Evolutionary conservation across 2,888 invertebrate genomes (phyloP), one percentile per base, ranked within the genome.

Genomic region (Yponomeuta cagnagella): DNA sequence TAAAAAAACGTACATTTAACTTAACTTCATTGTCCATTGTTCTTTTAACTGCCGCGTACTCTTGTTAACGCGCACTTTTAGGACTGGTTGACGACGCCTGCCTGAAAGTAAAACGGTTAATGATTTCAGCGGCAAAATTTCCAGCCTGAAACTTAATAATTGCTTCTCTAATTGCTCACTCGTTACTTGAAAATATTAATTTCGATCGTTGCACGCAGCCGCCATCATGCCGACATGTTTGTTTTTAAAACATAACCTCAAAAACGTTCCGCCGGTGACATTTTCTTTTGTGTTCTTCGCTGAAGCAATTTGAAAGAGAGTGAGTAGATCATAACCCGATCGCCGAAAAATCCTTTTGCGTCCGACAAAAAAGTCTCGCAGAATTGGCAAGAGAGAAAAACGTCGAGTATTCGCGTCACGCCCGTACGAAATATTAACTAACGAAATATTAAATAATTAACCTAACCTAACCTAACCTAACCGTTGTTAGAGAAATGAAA

Each of bases 11-110:
- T n/a, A n/a, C n/a, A n/a, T n/a, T n/a, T n/a, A n/a, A 58, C 3
- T 4, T 58, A 4, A 15, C 15, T 12, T 31, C 4, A 89, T 88
- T 86, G 89, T 89, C 85, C 88, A 91, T 91, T 91, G 91, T 91
- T 90, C 90, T 88, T 90, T 89, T 90, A n/a, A 89, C 89, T 87
- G 88, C 81, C 84, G 79, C 79, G 77, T 80, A 88, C 89, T 58
- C 52, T 89, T 89, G 90, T 91, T 90, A 90, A 86, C 80, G 79
- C 68, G 71, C 70, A 80, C 64, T 58, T 58, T 58, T 58, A 58
- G 63, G 63, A 75, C 76, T 80, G 74, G 78, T 74, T 78, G 78
- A 75, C 75, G 77, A 76, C 77, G 77, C 77, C 76, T 73, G 74
- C 72, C 76, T 74, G 77, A 75, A 76, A 77, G 77, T 79, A 77